Percentiles rank a stretch among this genome's conserved stretches.
These are phyloP conservation scores for Campylorhamphus procurvoides DNA, from an alignment of 2,113 vertebrate genomes.

Conservation along the genomic window DNA sequence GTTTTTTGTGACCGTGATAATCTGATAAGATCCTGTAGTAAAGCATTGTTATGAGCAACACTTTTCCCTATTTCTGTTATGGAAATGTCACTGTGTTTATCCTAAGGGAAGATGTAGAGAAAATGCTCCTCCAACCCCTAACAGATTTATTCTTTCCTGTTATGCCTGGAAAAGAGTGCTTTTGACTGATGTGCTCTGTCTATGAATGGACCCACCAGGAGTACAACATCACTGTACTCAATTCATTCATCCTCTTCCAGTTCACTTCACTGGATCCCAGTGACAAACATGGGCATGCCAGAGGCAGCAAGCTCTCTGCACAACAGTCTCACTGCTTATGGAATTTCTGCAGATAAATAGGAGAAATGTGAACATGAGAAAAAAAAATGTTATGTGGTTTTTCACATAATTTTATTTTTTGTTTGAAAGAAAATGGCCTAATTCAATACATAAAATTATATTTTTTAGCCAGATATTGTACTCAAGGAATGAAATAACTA, in stretches of 20 bases:
- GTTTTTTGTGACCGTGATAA: neutral
- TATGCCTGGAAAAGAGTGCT: neutral
- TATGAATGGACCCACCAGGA: constrained; percentile 10
- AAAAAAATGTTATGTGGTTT: neutral
- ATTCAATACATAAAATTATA: neutral
- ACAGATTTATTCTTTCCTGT: neutral
- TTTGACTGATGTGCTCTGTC: neutral
- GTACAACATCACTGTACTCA: neutral
- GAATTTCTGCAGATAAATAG: neutral
- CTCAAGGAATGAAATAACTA: neutral
- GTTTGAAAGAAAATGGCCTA: neutral
- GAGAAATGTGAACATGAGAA: neutral
- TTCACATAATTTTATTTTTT: neutral
- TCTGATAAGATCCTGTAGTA: neutral
- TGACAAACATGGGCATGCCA: neutral
- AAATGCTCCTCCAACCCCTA: neutral
- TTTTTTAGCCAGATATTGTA: neutral
- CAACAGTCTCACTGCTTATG: neutral
- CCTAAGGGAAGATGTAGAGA: neutral
- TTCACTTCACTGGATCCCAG: neutral
- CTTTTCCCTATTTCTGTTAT: neutral
- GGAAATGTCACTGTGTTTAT: constrained; percentile 32
- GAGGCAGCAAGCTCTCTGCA: neutral
- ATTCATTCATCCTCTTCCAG: constrained; percentile 4
- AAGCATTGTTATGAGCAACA: neutral